A percentile compares a stretch with the other conserved stretches of the same genome.
Conservation (phyloP, 2,797 vertebrate genomes). For the Centroberyx gerrardi region DNA sequence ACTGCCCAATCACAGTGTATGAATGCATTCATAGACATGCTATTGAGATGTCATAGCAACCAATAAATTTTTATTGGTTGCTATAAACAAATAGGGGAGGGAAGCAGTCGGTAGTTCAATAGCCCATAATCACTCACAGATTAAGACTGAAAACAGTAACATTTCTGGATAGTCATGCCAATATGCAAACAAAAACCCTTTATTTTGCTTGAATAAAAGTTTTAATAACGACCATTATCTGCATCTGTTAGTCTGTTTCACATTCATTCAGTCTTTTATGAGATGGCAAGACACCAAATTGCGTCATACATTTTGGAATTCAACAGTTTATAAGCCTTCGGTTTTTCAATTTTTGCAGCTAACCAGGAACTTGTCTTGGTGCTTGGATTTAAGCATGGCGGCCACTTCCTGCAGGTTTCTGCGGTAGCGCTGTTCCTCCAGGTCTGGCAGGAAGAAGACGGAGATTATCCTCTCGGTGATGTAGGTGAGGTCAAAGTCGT, state of each 20-base stretch:
- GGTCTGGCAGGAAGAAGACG: slow-evolving; percentile 89
- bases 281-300: neutral
- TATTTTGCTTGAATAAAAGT: slow-evolving; percentile 3
- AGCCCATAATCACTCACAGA: slow-evolving; percentile 6
- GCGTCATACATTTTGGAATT: neutral
- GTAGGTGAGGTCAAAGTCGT: slow-evolving; percentile 94
- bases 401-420: slow-evolving; percentile 91
- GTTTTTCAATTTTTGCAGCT: slow-evolving; percentile 45
- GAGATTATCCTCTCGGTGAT: slow-evolving; percentile 96
- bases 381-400: slow-evolving; percentile 93
- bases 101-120: neutral
- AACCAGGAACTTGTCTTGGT: slow-evolving; percentile 94
- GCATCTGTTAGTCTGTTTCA: neutral
- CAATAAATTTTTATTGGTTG: neutral
- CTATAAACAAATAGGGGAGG: neutral
- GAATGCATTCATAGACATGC: no score
- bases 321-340: neutral
- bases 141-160: neutral
- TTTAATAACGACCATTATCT: neutral
- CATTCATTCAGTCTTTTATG: neutral
- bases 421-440: slow-evolving; percentile 91
- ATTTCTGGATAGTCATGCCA: neutral
- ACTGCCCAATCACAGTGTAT: neutral
- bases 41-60: neutral
- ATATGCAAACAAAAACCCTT: neutral